A percentile compares a stretch with the other conserved stretches of the same genome.
These are phyloP conservation scores for Microchrysa polita DNA, from an alignment of 2,888 invertebrate genomes.

Conservation along the genomic window DNA sequence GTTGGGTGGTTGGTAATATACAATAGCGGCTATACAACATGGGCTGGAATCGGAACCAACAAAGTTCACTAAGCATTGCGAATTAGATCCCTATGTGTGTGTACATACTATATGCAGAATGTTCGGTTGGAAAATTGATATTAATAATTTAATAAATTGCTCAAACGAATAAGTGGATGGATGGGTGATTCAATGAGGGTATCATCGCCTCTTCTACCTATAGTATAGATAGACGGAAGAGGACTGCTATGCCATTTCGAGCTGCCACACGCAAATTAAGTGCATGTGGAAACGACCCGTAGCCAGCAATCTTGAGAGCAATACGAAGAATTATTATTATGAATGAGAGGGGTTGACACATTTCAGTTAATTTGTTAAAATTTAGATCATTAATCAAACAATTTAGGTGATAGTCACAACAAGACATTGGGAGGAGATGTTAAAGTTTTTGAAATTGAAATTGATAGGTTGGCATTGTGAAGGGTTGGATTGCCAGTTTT, in stretches of 20 bases:
- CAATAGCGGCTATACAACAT: neutral
- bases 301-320: too few relatives aligned
- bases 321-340: neutral
- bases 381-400: constrained; percentile 1
- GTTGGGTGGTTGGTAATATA: neutral
- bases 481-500: too few relatives aligned
- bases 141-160: constrained; percentile 32
- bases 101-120: neutral
- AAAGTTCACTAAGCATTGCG: neutral
- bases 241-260: neutral
- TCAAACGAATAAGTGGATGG: constrained; percentile 3
- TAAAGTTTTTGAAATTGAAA: too few relatives aligned
- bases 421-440: too few relatives aligned
- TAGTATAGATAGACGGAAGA: too few relatives aligned
- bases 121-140: constrained; percentile 33
- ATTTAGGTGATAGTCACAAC: neutral
- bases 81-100: too few relatives aligned
- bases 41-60: neutral
- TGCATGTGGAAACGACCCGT: neutral
- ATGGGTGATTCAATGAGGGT: neutral
- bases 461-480: too few relatives aligned
- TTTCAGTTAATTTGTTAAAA: constrained; percentile 2
- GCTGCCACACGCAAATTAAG: constrained; percentile 15
- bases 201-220: too few relatives aligned
- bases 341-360: neutral